Conservation (phyloP, 2,113 vertebrate genomes). For the Piprites chloris region DNA sequence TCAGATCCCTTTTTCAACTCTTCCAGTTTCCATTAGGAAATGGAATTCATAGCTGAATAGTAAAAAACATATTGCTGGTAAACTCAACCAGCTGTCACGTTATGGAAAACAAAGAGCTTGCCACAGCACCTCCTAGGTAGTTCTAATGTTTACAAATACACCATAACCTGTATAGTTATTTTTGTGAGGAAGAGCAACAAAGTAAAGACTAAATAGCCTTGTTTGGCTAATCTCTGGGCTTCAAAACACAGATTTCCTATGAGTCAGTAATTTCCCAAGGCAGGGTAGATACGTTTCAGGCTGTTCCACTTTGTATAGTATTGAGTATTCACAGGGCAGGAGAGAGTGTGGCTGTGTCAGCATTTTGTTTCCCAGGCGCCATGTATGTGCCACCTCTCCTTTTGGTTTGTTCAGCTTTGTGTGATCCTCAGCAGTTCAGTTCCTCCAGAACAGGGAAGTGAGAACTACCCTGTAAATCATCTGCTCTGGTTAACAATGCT, state of each 20-base stretch:
- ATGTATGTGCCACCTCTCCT: background rate
- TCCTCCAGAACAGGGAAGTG: background rate
- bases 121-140: background rate
- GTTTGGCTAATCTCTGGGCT: background rate
- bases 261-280: background rate
- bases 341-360: background rate
- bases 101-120: background rate
- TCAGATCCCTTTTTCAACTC: background rate
- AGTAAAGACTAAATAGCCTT: background rate
- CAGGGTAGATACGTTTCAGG: background rate
- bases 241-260: background rate
- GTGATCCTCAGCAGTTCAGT: background rate
- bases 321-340: background rate
- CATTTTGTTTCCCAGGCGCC: background rate
- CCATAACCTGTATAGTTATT: background rate
- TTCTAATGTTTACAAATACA: background rate
- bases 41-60: background rate
- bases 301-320: background rate
- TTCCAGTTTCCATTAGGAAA: background rate
- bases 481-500: background rate
- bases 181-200: background rate
- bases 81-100: background rate
- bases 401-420: background rate
- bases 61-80: background rate
- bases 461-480: background rate